Base-by-base conservation (phyloP, 2,888 invertebrate genomes). In the Stenodema calcarata region DNA sequence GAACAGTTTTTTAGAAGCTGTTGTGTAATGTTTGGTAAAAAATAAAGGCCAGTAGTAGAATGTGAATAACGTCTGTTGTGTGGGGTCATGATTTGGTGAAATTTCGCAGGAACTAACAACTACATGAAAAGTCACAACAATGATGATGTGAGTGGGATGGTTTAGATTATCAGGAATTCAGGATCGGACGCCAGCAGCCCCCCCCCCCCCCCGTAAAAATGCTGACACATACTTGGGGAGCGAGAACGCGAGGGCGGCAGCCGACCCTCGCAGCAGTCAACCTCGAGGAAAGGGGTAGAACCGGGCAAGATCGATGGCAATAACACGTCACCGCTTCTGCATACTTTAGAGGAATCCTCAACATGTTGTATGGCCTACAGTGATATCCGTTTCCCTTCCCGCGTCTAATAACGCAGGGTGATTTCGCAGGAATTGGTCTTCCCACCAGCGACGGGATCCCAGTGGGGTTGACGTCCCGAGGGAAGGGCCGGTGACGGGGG, bases 231-330 rank as follows among this genome's bases (percentile, higher is more conserved):
- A 41, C 73, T 35, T 16, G 12, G 14, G 41, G 30, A 3, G 18
- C 62, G 11, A 4, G 18, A 23, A 11, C 18, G 18, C 62, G 23
- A 4, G 4, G 35, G 35, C 7, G 4, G 35, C 35, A 7, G 35
- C 35, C 35, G 7, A 35, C 35, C 27, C 62, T 27, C 18, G 27
- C 23, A 3, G 18, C 54, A n/a, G n/a, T n/a, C 2, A 18, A 18
- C 23, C 18, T 18, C 62, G 44, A 42, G 44, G 78, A 42, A 78
- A 42, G 78, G 78, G 41, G 41, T 41, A 18, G 78, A 18, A 44
- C 73, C 27, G 44, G 41, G 27, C 7, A 70, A 78, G 78, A 78
- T 78, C 78, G 78, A 78, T 78, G 78, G 78, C 42, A 44, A 78
- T 44, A 27, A 42, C 78, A 78, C 78, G 78, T 78, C 78, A 78